phyloP scores from a whole-genome alignment of 2,113 vertebrate species.

The Hyaena hyaena region DNA sequence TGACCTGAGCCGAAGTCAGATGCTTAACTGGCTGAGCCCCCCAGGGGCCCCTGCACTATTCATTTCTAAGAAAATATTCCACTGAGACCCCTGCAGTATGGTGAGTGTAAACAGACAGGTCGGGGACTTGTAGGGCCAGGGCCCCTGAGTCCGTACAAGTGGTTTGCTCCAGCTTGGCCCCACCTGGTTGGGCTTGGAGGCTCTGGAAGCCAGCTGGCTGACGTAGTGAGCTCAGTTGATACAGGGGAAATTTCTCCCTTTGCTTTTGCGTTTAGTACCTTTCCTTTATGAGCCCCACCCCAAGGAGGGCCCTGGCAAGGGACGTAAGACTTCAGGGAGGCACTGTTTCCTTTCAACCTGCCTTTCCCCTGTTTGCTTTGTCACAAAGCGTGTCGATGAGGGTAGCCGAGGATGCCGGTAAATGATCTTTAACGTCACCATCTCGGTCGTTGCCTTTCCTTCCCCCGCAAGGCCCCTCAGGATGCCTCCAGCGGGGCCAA shows the following conservation, averaged over 20 bases:
- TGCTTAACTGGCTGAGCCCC: too few relatives aligned
- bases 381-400: not conserved
- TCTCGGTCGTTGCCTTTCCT: not conserved
- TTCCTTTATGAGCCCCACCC: not conserved
- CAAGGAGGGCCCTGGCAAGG: not conserved
- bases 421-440: not conserved
- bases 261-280: not conserved
- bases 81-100: not conserved
- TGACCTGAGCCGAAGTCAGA: too few relatives aligned
- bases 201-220: not conserved
- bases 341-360: not conserved
- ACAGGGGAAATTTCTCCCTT: not conserved
- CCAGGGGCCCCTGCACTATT: not conserved
- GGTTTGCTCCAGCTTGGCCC: too few relatives aligned
- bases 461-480: not conserved
- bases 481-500: not conserved
- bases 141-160: not conserved
- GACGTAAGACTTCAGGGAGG: not conserved
- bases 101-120: not conserved
- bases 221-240: not conserved
- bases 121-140: accelerated
- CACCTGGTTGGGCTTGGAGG: not conserved
- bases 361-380: not conserved
- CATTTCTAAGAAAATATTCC: not conserved
- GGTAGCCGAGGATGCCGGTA: accelerated